Evolutionary conservation across 2,888 invertebrate species (phyloP).

Genomic region (Chydorus sphaericus): DNA sequence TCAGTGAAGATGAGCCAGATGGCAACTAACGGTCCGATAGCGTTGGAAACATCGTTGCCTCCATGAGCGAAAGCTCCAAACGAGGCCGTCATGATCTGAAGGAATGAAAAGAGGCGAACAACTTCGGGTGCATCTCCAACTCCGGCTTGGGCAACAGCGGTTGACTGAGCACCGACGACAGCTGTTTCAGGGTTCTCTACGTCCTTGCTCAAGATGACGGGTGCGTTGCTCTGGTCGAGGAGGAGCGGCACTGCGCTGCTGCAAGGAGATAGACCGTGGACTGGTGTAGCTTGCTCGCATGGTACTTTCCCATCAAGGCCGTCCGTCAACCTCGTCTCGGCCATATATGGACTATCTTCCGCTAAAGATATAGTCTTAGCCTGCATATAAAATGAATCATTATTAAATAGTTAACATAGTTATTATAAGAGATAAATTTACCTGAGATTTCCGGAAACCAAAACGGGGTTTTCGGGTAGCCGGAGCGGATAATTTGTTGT

Average conservation of each 20-base stretch:
- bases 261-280: constrained; percentile 29
- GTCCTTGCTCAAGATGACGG: not conserved
- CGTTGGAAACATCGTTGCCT: constrained; percentile 97
- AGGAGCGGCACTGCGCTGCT: constrained; percentile 34
- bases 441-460: not conserved
- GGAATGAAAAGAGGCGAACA: constrained; percentile 65
- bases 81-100: constrained; percentile 91
- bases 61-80: constrained; percentile 99
- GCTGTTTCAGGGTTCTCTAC: not conserved
- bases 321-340: not conserved
- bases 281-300: constrained; percentile 10
- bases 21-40: constrained; percentile 91
- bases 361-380: not conserved
- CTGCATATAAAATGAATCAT: no score
- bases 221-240: no score
- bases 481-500: not conserved
- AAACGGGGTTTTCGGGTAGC: not conserved
- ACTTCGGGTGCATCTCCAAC: constrained; percentile 40
- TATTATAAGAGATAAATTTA: no score
- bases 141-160: not conserved
- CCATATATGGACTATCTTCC: constrained; percentile 1
- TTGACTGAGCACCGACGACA: not conserved
- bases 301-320: not conserved
- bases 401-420: no score
- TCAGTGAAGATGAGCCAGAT: constrained; percentile 81